Percentiles rank a stretch among this genome's conserved stretches.
phyloP scores from a whole-genome alignment of 2,113 vertebrate species.

The Baryphthengus martii region DNA sequence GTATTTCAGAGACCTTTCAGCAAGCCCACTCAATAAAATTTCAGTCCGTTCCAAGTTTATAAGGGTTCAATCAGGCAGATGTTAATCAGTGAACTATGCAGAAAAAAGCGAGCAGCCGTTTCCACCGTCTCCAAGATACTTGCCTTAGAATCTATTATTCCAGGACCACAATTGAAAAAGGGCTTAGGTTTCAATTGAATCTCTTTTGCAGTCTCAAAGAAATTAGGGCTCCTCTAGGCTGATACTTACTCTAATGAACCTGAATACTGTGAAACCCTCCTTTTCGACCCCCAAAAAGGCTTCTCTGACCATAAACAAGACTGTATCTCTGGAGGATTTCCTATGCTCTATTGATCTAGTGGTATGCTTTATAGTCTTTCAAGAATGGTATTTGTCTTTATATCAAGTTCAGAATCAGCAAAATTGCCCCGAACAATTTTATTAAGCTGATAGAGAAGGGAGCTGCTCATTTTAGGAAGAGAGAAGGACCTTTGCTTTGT shows the following conservation, averaged over 20 bases:
- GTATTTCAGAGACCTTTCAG: constrained; percentile 58
- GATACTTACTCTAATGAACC: constrained; percentile 58
- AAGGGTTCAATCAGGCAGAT: constrained; percentile 66
- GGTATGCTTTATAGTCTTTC: neutral
- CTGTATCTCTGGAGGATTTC: constrained; percentile 60
- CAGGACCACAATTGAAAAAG: constrained; percentile 50
- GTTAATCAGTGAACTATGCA: constrained; percentile 62
- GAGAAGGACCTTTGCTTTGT: constrained; percentile 13
- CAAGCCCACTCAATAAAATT: constrained; percentile 49
- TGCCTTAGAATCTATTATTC: constrained; percentile 57
- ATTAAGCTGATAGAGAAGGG: neutral
- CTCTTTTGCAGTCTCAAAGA: constrained; percentile 31
- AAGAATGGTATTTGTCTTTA: constrained; percentile 18
- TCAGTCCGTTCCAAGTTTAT: constrained; percentile 52
- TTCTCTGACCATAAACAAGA: constrained; percentile 46
- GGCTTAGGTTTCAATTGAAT: constrained; percentile 51
- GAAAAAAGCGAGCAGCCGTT: constrained; percentile 66
- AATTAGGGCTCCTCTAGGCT: constrained; percentile 53
- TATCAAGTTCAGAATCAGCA: constrained; percentile 22
- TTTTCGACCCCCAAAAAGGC: constrained; percentile 41
- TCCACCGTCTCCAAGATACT: constrained; percentile 68
- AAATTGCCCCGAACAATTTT: constrained; percentile 19
- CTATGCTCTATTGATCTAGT: constrained; percentile 22
- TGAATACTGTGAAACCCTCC: constrained; percentile 53
- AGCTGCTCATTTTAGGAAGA: constrained; percentile 60